A percentile compares a stretch with the other conserved stretches of the same genome.
Evolutionary conservation across 2,113 vertebrate species (phyloP).

Genomic region (Copsychus sechellarum): DNA sequence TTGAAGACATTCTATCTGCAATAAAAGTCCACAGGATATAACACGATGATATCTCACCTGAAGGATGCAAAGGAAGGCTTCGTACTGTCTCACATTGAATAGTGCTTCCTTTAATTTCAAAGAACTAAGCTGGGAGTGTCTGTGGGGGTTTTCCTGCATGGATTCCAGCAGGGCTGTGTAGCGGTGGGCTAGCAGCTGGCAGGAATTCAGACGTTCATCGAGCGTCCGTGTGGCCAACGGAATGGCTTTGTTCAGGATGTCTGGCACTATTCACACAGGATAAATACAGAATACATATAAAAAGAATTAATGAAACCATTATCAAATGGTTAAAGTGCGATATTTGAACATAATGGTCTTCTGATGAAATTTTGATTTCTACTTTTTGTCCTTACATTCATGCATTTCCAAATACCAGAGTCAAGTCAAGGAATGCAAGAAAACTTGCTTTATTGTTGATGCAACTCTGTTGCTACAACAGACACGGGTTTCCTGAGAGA

Average conservation of each 20-base stretch:
- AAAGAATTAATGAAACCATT: background rate
- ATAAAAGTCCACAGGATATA: background rate
- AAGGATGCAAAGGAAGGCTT: slow-evolving; percentile 84
- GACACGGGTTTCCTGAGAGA: background rate
- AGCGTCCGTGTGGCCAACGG: slow-evolving; percentile 63
- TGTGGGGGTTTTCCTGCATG: background rate
- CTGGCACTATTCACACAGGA: slow-evolving; percentile 76
- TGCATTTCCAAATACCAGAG: background rate
- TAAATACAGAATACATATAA: background rate
- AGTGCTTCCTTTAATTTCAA: slow-evolving; percentile 82
- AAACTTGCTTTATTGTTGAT: background rate
- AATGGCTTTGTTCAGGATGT: slow-evolving; percentile 75
- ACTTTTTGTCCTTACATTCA: background rate
- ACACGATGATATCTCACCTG: slow-evolving; percentile 77
- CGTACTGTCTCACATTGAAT: slow-evolving; percentile 85
- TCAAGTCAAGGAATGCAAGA: background rate
- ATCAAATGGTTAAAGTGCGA: background rate
- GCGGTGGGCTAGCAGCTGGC: slow-evolving; percentile 69
- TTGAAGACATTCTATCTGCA: background rate
- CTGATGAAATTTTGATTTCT: background rate
- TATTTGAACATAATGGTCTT: background rate
- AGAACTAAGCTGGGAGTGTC: background rate
- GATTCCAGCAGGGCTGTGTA: slow-evolving; percentile 86
- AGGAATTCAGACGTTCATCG: slow-evolving; percentile 67
- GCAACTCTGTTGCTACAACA: background rate